Conservation (phyloP, 2,888 invertebrate genomes). For the Dynastes maya region DNA sequence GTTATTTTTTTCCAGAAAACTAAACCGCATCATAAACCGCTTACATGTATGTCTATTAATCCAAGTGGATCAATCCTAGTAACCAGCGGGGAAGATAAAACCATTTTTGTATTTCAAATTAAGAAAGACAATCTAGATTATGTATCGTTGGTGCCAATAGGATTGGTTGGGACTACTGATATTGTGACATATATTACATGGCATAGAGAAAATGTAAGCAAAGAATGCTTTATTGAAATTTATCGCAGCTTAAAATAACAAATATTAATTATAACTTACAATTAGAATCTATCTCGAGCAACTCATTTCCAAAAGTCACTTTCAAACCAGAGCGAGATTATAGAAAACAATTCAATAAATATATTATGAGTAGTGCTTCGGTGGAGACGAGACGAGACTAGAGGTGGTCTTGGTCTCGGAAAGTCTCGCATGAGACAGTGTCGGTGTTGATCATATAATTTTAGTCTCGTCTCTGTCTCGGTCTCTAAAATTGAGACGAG, state of each 20-base stretch:
- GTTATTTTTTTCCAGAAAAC: conserved; percentile 69
- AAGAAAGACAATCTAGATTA: conserved; percentile 64
- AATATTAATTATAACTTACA: not conserved
- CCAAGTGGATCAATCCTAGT: conserved; percentile 74
- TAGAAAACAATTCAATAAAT: too few species aligned
- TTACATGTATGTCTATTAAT: conserved; percentile 78
- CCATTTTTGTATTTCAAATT: conserved; percentile 79
- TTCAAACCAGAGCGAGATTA: too few species aligned
- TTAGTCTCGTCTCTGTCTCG: too few species aligned
- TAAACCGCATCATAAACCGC: conserved; percentile 79
- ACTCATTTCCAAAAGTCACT: too few species aligned
- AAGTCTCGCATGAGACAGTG: too few species aligned
- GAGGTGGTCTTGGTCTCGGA: too few species aligned
- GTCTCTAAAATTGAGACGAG: too few species aligned
- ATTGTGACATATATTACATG: conserved; percentile 79
- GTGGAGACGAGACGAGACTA: too few species aligned
- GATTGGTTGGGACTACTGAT: conserved; percentile 78
- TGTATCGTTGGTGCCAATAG: conserved; percentile 75
- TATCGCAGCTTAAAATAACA: not conserved
- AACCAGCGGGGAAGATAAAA: conserved; percentile 79
- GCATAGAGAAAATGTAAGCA: conserved; percentile 74
- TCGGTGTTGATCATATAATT: too few species aligned
- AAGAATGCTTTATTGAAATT: conserved; percentile 20
- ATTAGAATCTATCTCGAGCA: too few species aligned
- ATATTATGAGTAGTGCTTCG: too few species aligned